Evolutionary conservation across 2,888 invertebrate genomes (phyloP).

Genomic region (Himalopsyche anomala): DNA sequence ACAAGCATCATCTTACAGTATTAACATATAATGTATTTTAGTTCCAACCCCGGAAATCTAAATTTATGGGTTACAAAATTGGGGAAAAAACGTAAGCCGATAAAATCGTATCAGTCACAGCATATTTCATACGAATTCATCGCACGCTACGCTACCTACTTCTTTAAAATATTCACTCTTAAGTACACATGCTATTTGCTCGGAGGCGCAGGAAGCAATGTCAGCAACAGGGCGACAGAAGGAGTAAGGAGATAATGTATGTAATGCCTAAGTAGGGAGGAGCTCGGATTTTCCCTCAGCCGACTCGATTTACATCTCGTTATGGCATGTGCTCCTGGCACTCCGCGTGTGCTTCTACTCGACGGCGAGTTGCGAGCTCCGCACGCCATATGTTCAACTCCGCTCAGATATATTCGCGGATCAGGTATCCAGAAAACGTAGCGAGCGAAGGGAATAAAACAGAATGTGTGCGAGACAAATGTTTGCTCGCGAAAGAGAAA

Average conservation of each 20-base stretch:
- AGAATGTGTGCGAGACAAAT: constrained; percentile 52
- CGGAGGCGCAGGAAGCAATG: constrained; percentile 41
- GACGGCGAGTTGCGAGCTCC: not conserved
- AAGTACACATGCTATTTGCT: constrained; percentile 50
- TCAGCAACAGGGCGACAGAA: constrained; percentile 55
- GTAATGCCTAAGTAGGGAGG: constrained; percentile 61
- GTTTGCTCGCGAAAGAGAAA: constrained; percentile 53
- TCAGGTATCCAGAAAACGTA: constrained; percentile 45
- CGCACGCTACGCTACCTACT: constrained; percentile 45
- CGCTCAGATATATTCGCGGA: constrained; percentile 48
- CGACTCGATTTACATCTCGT: constrained; percentile 63
- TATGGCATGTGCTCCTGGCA: constrained; percentile 49
- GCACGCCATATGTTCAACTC: constrained; percentile 19
- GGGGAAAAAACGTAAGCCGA: constrained; percentile 54
- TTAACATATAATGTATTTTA: constrained; percentile 48
- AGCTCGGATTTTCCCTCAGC: constrained; percentile 59
- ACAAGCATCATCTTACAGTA: constrained; percentile 39
- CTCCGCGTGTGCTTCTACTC: constrained; percentile 11
- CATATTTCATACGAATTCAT: constrained; percentile 58
- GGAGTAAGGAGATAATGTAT: constrained; percentile 57
- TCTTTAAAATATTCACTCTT: constrained; percentile 50
- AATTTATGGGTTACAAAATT: constrained; percentile 46
- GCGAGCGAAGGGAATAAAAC: constrained; percentile 46
- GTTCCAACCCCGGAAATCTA: constrained; percentile 40
- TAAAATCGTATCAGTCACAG: constrained; percentile 58